Evolutionary conservation across 2,888 invertebrate species (phyloP).

Genomic region (Drosophila anceps): DNA sequence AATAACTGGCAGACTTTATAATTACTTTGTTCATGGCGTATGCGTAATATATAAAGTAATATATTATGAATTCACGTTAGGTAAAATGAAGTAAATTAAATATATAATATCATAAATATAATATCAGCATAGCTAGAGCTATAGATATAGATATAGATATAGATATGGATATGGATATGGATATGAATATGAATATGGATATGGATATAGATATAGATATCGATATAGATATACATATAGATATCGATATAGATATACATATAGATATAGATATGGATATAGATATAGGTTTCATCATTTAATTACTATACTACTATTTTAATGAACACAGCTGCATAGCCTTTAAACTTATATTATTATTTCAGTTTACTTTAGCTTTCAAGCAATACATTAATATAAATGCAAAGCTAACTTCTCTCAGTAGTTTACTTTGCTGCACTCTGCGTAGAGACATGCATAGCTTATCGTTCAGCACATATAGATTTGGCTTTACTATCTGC

Average conservation of each 20-base stretch:
- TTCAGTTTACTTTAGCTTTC: background rate
- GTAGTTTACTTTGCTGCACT: background rate
- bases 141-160: too few species aligned
- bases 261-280: too few species aligned
- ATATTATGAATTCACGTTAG: too few species aligned
- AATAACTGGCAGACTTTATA: background rate
- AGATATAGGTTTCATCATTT: too few species aligned
- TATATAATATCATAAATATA: too few species aligned
- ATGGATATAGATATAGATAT: too few species aligned
- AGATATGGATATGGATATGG: background rate
- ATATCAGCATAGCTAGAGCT: too few species aligned
- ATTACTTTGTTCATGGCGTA: background rate
- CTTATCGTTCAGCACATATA: background rate
- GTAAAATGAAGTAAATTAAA: too few species aligned
- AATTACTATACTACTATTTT: too few species aligned
- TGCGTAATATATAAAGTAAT: background rate
- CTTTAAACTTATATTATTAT: too few species aligned
- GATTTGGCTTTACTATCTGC: background rate
- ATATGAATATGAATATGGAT: too few species aligned
- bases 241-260: background rate
- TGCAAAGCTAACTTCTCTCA: background rate
- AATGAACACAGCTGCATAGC: too few species aligned
- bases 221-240: background rate
- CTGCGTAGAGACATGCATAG: background rate
- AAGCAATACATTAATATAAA: background rate